Evolutionary conservation across 2,113 vertebrate genomes (phyloP), one percentile per base, ranked within the genome.

Genomic region (Psammodynastes pulverulentus): DNA sequence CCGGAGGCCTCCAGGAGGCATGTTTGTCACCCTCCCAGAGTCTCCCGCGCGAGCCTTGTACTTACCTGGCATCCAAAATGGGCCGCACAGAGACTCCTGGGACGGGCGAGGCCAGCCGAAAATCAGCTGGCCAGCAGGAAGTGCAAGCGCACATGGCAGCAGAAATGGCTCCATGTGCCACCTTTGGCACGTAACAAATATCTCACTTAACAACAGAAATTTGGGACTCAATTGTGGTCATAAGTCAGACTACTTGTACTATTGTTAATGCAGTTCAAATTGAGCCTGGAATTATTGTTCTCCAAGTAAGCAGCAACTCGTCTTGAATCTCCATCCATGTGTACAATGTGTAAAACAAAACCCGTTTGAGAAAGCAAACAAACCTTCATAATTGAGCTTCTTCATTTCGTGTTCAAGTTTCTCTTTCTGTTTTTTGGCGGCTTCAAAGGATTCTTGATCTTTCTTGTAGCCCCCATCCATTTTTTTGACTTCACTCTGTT

Each of bases 311-410:
- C 84, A 23, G 39, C 12, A 26, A 3, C 5, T 1, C 0, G 1
- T 79, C 34, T 79, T 21, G 67, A 79, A 79, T 79, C 34, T 39
- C 67, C n/a, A 19, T 79, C 15, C 17, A 6, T 39, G 15, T 79
- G 17, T 23, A 21, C 72, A 79, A 21, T 39, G 6, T 8, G 15
- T 79, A 39, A 79, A 79, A 19, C 15, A 2, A 34, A 79, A 39
- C 0, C 1, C 0, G 39, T 6, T 87, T 49, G 91, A 0, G 48
- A 43, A 46, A 17, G 26, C 92, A 92, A 51, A 9, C 95, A 95
- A 94, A 99, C 99, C 99, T 98, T 99, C 97, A 86, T 98, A 99
- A 95, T 98, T 98, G 53, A 99, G 97, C 67, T 98, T 98, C 90
- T 97, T 94, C 9, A 99, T 98, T 96, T 99, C 97, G 0, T 95